phyloP scores from a whole-genome alignment of 2,113 vertebrate genomes.

The Hippotragus niger region DNA sequence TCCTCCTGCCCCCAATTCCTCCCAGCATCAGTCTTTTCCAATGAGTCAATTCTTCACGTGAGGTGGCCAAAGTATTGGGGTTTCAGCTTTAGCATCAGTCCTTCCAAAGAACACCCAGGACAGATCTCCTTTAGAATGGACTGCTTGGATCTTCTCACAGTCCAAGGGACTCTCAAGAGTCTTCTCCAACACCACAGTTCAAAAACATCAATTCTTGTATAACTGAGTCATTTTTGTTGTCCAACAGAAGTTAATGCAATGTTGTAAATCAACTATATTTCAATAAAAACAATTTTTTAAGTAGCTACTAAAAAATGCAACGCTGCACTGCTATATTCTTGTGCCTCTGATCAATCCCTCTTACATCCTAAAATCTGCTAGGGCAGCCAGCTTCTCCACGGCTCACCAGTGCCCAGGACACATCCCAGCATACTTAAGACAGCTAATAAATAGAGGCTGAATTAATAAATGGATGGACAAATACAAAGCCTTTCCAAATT shows the following conservation, averaged over 20 bases:
- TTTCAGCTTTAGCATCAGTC: no score
- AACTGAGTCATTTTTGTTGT: neutral
- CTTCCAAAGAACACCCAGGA: no score
- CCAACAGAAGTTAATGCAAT: neutral
- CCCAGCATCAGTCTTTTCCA: no score
- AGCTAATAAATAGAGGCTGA: neutral
- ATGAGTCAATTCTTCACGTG: fast-evolving
- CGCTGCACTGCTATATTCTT: neutral
- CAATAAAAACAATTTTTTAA: neutral
- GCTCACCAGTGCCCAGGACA: neutral
- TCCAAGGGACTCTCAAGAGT: no score
- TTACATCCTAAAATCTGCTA: neutral
- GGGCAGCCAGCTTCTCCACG: neutral
- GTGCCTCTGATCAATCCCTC: neutral
- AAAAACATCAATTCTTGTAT: neutral
- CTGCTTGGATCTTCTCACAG: no score
- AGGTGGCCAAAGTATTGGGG: no score
- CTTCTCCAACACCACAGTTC: no score
- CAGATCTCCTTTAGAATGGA: no score
- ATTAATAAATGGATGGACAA: neutral
- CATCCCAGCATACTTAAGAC: neutral
- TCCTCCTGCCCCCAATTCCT: no score
- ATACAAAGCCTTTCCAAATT: neutral
- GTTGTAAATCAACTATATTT: neutral
- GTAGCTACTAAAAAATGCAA: neutral